Evolutionary conservation across 2,888 invertebrate genomes (phyloP).

Genomic region (Cerastis leucographa): DNA sequence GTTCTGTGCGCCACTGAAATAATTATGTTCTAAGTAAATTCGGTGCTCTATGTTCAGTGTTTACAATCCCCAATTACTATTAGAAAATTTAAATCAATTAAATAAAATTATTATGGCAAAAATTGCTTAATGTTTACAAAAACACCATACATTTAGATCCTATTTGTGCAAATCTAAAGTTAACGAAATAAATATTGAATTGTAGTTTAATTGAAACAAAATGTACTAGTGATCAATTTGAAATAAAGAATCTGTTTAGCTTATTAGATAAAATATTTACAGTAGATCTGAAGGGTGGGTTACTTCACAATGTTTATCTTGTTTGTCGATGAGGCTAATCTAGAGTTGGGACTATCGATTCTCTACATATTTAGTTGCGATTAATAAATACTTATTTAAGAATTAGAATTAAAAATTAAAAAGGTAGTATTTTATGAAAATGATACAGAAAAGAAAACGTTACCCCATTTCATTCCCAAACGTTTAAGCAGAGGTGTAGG

Average conservation of each 20-base stretch:
- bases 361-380: no score
- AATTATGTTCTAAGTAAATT: no score
- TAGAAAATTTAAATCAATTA: no score
- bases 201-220: conserved; percentile 32
- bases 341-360: no score
- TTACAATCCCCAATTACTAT: no score
- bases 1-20: no score
- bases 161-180: no score
- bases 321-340: conserved; percentile 17
- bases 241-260: conserved; percentile 54
- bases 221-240: conserved; percentile 50
- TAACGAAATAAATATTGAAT: conserved; percentile 52
- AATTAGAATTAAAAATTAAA: neutral
- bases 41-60: no score
- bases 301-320: conserved; percentile 52
- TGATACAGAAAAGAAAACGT: neutral
- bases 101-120: no score
- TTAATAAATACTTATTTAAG: neutral
- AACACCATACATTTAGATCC: no score
- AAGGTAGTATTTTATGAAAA: neutral
- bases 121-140: no score
- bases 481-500: neutral
- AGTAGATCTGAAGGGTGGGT: conserved; percentile 27
- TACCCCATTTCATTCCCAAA: neutral
- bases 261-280: conserved; percentile 58